phyloP scores from a whole-genome alignment of 2,797 vertebrate genomes.

The Sylvia borin region DNA sequence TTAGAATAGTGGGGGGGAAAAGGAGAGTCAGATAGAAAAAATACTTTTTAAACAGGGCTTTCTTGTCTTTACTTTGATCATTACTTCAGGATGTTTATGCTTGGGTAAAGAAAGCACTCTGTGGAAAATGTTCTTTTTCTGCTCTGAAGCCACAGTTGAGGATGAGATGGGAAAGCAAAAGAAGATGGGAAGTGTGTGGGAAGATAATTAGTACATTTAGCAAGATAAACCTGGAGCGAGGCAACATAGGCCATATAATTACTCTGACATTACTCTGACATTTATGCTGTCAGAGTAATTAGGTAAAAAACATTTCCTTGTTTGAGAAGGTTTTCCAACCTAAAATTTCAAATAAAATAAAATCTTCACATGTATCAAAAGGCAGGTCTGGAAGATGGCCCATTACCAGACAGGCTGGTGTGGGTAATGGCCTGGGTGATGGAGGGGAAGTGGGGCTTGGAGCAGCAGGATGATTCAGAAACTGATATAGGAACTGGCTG shows the following conservation, averaged over 20 bases:
- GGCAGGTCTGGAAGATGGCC: not conserved
- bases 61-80: not conserved
- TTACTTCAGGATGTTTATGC: not conserved
- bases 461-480: not conserved
- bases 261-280: not conserved
- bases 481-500: not conserved
- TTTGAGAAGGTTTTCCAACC: not conserved
- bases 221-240: not conserved
- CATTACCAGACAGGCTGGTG: not conserved
- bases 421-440: not conserved
- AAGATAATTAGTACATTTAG: conserved; percentile 27
- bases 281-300: not conserved
- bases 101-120: not conserved
- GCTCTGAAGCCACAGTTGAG: not conserved
- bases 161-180: not conserved
- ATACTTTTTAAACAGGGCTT: not conserved
- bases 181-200: not conserved
- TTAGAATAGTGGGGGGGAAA: not conserved
- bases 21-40: not conserved
- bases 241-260: not conserved
- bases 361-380: not conserved
- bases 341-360: not conserved
- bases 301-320: not conserved
- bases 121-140: not conserved
- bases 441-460: not conserved